These are phyloP conservation scores for Galendromus occidentalis DNA, from an alignment of 1,140 invertebrate genomes.

Conservation along the genomic window DNA sequence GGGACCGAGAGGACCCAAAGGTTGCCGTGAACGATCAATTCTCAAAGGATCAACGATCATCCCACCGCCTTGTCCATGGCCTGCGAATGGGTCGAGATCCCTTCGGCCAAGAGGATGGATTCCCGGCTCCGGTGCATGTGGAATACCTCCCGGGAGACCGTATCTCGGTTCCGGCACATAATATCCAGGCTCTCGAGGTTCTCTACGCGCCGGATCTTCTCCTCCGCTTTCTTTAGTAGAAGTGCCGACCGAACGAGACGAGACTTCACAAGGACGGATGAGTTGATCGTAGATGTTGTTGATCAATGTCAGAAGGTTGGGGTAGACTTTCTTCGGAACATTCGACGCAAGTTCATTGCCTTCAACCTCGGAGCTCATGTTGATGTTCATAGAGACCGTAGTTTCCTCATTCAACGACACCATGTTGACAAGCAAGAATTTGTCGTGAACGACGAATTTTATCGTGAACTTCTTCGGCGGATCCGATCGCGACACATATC, in stretches of 20 bases:
- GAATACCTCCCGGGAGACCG: neutral
- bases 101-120: neutral
- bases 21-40: neutral
- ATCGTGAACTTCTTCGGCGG: neutral
- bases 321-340: neutral
- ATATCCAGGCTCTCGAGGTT: no score
- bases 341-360: neutral
- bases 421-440: constrained; percentile 8
- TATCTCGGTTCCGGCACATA: no score
- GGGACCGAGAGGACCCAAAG: neutral
- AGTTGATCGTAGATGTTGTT: neutral
- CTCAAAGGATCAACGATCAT: neutral
- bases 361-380: neutral
- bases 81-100: neutral
- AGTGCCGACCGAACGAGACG: neutral
- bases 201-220: no score
- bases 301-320: neutral
- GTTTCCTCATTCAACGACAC: neutral
- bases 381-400: neutral
- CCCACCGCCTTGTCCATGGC: neutral
- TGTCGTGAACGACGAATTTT: neutral
- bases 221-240: neutral
- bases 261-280: neutral
- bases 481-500: neutral
- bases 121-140: neutral